Conservation (phyloP, 2,113 vertebrate genomes). For the Malurus elegans region DNA sequence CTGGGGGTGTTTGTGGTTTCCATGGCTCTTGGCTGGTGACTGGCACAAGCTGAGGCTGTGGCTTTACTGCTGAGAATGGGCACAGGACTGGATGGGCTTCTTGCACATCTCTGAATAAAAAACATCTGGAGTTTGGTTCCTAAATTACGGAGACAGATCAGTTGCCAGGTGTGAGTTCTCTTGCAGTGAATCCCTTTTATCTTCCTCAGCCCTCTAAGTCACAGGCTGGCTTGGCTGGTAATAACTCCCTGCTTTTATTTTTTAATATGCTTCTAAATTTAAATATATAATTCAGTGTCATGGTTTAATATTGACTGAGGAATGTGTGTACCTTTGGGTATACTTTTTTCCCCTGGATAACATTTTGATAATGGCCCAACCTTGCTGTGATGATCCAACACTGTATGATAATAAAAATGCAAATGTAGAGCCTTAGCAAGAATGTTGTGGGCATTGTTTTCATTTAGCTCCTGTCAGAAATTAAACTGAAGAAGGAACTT, state of each 20-base stretch:
- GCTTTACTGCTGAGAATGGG: background rate
- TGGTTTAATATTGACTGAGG: background rate
- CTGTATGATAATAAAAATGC: background rate
- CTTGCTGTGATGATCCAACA: background rate
- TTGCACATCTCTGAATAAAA: background rate
- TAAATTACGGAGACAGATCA: background rate
- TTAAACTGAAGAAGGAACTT: constrained; percentile 80
- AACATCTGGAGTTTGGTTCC: background rate
- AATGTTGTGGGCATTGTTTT: background rate
- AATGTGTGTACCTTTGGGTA: background rate
- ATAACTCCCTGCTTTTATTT: background rate
- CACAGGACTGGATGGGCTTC: background rate
- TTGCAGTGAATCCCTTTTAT: background rate
- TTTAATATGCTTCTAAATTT: background rate
- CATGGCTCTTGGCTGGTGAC: background rate
- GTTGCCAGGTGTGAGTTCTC: background rate
- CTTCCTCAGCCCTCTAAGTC: background rate
- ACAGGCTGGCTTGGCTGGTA: background rate
- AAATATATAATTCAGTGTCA: background rate
- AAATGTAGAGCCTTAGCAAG: background rate
- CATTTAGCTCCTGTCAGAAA: constrained; percentile 81
- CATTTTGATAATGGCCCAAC: background rate
- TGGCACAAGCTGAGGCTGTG: background rate
- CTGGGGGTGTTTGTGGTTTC: background rate
- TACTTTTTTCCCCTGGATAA: background rate